phyloP scores from a whole-genome alignment of 2,797 vertebrate genomes.

The Carduelis carduelis region DNA sequence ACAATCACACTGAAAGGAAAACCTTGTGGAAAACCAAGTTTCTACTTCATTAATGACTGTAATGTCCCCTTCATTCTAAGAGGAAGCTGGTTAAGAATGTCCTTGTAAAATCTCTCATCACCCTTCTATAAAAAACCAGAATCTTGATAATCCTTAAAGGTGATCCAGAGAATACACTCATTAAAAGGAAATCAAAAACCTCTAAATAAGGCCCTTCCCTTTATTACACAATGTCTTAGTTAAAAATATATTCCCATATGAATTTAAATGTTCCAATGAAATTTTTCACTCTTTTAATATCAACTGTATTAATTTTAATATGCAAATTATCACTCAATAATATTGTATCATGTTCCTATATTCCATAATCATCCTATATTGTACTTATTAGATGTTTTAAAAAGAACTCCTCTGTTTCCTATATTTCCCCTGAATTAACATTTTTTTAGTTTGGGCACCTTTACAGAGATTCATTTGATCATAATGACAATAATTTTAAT shows the following conservation, averaged over 20 bases:
- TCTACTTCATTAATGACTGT: not conserved
- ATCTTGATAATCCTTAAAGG: not conserved
- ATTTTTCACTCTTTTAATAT: not conserved
- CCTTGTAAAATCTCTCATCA: not conserved
- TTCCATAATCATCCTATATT: not conserved
- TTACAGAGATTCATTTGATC: not conserved
- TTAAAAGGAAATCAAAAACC: not conserved
- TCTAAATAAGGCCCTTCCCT: not conserved
- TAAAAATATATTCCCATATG: not conserved
- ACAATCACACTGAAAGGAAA: not conserved
- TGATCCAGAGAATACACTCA: fast-evolving
- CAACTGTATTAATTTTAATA: not conserved
- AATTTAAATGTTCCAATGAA: not conserved
- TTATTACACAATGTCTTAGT: not conserved
- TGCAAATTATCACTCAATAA: not conserved
- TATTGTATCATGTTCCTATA: too few species aligned
- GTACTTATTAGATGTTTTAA: not conserved
- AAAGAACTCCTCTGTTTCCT: not conserved
- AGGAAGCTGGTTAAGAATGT: not conserved
- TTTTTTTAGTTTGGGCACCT: fast-evolving
- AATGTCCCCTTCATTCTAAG: not conserved
- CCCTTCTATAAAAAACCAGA: not conserved
- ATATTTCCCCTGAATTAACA: not conserved
- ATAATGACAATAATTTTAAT: not conserved
- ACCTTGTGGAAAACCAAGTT: not conserved